Evolutionary conservation across 2,797 vertebrate species (phyloP).

Genomic region (Sciurus carolinensis): DNA sequence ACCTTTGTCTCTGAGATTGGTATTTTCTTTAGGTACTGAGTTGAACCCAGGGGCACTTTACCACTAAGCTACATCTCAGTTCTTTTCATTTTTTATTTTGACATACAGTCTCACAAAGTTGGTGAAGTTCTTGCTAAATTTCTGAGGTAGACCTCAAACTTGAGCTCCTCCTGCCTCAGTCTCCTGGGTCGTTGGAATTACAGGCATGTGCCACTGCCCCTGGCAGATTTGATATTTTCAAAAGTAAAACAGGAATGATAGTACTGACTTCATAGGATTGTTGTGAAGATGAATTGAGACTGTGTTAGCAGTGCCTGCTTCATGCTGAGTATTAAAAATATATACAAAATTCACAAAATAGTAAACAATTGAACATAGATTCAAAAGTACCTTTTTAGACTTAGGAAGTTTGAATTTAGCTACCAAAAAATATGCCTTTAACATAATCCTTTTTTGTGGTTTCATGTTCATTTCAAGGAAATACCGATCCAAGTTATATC

Average conservation of each 20-base stretch:
- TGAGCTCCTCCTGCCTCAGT: too few relatives aligned
- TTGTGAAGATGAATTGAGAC: neutral
- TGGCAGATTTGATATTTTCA: neutral
- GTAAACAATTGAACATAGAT: neutral
- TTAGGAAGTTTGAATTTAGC: neutral
- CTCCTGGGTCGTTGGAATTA: too few relatives aligned
- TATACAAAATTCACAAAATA: slow-evolving; percentile 9
- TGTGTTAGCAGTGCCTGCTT: neutral
- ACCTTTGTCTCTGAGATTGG: neutral
- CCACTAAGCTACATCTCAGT: too few relatives aligned
- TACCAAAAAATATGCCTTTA: neutral
- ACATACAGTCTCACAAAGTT: too few relatives aligned
- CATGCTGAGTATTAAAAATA: neutral
- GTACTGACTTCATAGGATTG: neutral
- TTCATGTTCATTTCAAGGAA: slow-evolving; percentile 21
- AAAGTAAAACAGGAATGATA: neutral
- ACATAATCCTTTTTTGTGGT: neutral
- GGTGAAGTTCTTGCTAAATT: too few relatives aligned
- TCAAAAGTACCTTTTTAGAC: neutral
- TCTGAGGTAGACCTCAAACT: too few relatives aligned
- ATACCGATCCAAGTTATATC: neutral
- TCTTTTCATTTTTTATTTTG: too few relatives aligned
- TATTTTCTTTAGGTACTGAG: neutral
- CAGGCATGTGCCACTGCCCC: too few relatives aligned
- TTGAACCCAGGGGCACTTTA: too few relatives aligned